These are phyloP conservation scores for Platycheirus rosarum DNA, from an alignment of 2,888 invertebrate species.

Conservation along the genomic window DNA sequence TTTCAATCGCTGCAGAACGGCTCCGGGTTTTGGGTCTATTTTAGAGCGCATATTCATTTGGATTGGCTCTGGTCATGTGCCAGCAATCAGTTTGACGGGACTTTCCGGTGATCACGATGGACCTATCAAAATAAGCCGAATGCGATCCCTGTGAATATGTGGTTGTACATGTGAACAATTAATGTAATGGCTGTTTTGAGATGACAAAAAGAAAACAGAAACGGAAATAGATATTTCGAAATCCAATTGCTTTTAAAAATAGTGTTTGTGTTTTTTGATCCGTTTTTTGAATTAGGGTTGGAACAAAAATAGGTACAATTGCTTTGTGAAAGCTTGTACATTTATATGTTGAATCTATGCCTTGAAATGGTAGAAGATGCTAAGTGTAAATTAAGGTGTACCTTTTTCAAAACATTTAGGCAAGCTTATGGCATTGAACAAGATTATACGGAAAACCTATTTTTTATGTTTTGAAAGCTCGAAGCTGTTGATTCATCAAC, in stretches of 20 bases:
- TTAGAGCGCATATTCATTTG: slow-evolving; percentile 28
- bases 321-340: too few species aligned
- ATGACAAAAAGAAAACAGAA: slow-evolving; percentile 11
- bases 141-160: slow-evolving; percentile 31
- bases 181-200: slow-evolving; percentile 38
- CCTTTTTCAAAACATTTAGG: too few species aligned
- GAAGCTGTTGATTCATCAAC: too few species aligned
- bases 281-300: background rate
- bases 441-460: too few species aligned
- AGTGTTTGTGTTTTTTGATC: slow-evolving; percentile 14
- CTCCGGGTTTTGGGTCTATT: slow-evolving; percentile 60
- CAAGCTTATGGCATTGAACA: too few species aligned
- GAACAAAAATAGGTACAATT: too few species aligned
- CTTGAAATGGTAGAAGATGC: too few species aligned
- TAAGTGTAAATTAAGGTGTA: too few species aligned
- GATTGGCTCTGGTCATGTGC: slow-evolving; percentile 74
- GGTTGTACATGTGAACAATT: slow-evolving; percentile 44
- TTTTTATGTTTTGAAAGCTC: too few species aligned
- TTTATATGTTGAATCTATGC: too few species aligned
- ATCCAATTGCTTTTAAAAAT: slow-evolving; percentile 37
- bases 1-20: slow-evolving; percentile 14
- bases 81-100: slow-evolving; percentile 68
- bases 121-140: slow-evolving; percentile 69
- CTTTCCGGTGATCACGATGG: slow-evolving; percentile 71
- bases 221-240: background rate